phyloP scores from a whole-genome alignment of 2,113 vertebrate species.

The Trichomycterus rosablanca region DNA sequence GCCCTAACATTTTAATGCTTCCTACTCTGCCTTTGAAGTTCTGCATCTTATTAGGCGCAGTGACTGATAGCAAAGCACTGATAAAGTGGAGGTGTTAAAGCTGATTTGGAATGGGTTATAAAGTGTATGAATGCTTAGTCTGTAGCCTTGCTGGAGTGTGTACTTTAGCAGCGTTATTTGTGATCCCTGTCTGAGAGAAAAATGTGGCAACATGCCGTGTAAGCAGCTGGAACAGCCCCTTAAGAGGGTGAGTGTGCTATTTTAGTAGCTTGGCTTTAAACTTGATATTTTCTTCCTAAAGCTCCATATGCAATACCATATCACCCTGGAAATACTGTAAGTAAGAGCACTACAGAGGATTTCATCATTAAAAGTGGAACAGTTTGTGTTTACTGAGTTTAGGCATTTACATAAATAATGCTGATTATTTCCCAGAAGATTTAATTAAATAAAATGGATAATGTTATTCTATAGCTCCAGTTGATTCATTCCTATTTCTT shows the following conservation, averaged over 20 bases:
- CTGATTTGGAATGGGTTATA: conserved; percentile 20
- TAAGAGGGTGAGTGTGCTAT: conserved; percentile 13
- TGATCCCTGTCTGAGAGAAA: conserved; percentile 30
- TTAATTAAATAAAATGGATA: too few relatives aligned
- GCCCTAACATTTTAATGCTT: conserved; percentile 17
- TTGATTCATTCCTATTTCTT: too few relatives aligned
- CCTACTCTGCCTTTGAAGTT: conserved; percentile 42
- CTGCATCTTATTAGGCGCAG: conserved; percentile 16
- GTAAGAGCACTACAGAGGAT: background rate
- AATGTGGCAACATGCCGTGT: conserved; percentile 7
- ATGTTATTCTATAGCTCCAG: too few relatives aligned
- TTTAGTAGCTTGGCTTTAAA: conserved; percentile 37
- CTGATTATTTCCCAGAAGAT: too few relatives aligned
- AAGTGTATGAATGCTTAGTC: conserved; percentile 18
- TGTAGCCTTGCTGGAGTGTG: conserved; percentile 14
- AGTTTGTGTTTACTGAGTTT: background rate
- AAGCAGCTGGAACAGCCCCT: conserved; percentile 21
- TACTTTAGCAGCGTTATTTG: conserved; percentile 8
- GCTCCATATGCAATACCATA: conserved; percentile 30
- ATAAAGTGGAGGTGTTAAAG: conserved; percentile 9
- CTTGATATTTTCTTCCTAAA: conserved; percentile 24
- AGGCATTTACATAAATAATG: background rate
- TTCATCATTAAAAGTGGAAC: conserved; percentile 2
- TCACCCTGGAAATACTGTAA: conserved; percentile 21
- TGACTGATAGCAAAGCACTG: conserved; percentile 10